A percentile compares a stretch with the other conserved stretches of the same genome.
These are phyloP conservation scores for Pandemis corylana DNA, from an alignment of 2,888 invertebrate species.

Conservation along the genomic window DNA sequence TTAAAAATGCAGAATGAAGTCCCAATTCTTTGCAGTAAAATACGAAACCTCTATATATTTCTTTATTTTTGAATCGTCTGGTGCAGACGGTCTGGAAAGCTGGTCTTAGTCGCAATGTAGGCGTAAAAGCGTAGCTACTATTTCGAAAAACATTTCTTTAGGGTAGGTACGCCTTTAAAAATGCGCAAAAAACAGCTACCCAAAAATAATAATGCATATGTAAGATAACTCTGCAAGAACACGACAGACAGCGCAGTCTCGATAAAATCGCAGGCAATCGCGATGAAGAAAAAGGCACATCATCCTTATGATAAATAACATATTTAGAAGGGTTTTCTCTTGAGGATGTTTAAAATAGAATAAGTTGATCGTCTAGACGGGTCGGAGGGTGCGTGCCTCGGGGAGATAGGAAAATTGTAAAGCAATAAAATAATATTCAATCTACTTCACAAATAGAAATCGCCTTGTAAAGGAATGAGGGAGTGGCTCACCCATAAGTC, in stretches of 20 bases:
- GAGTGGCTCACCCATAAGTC: slow-evolving; percentile 13
- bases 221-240: neutral
- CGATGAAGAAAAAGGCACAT: slow-evolving; percentile 48
- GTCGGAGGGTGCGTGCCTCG: slow-evolving; percentile 65
- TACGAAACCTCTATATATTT: no score
- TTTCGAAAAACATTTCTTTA: no score
- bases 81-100: no score
- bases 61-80: no score
- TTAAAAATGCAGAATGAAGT: neutral
- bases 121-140: no score
- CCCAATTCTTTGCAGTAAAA: neutral
- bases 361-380: slow-evolving; percentile 78
- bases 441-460: slow-evolving; percentile 51
- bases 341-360: slow-evolving; percentile 60
- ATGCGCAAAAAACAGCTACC: neutral
- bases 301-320: slow-evolving; percentile 53
- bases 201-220: neutral
- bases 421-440: slow-evolving; percentile 74
- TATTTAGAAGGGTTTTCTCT: slow-evolving; percentile 61
- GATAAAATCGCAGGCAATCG: slow-evolving; percentile 11
- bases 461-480: slow-evolving; percentile 35
- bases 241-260: neutral
- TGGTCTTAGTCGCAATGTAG: no score
- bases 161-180: neutral
- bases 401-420: slow-evolving; percentile 70